phyloP scores from a whole-genome alignment of 2,888 invertebrate species.

The Chydorus sphaericus region DNA sequence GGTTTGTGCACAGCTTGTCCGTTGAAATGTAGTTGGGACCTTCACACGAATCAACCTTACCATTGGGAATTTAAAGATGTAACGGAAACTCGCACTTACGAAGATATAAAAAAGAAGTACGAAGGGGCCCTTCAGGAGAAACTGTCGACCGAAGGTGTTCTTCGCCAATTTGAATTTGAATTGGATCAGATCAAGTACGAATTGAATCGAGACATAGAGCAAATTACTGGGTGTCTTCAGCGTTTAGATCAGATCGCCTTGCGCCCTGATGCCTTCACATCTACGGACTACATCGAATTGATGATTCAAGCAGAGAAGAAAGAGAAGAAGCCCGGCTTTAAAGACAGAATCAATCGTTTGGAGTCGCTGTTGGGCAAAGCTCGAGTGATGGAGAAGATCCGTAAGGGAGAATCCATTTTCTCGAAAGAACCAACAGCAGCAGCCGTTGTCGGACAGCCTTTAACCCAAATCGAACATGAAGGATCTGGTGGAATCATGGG shows the following conservation, averaged over 20 bases:
- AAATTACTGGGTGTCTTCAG: slow-evolving; percentile 6
- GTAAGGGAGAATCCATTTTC: too few relatives aligned
- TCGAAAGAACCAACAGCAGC: too few relatives aligned
- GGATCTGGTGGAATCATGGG: too few relatives aligned
- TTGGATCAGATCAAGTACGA: slow-evolving; percentile 14
- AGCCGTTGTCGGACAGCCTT: too few relatives aligned
- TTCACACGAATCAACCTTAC: slow-evolving; percentile 16
- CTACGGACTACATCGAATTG: slow-evolving; percentile 21
- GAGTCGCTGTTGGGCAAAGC: neutral
- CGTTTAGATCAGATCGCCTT: slow-evolving; percentile 21
- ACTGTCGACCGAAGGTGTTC: slow-evolving; percentile 12
- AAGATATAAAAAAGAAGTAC: slow-evolving; percentile 19
- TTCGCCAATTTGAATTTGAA: slow-evolving; percentile 15
- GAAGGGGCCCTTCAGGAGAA: slow-evolving; percentile 17
- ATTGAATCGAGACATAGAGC: slow-evolving; percentile 14
- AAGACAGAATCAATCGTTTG: neutral
- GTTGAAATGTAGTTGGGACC: slow-evolving; percentile 16
- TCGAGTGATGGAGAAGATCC: too few relatives aligned
- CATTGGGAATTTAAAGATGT: slow-evolving; percentile 12
- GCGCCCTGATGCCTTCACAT: slow-evolving; percentile 20
- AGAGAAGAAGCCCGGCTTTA: slow-evolving; percentile 14
- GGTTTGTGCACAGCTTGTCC: slow-evolving; percentile 14
- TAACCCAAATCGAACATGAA: too few relatives aligned
- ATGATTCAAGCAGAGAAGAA: slow-evolving; percentile 21
- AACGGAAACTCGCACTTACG: slow-evolving; percentile 18